These are phyloP conservation scores for Ciconia boyciana DNA, from an alignment of 2,113 vertebrate species.

Conservation along the genomic window DNA sequence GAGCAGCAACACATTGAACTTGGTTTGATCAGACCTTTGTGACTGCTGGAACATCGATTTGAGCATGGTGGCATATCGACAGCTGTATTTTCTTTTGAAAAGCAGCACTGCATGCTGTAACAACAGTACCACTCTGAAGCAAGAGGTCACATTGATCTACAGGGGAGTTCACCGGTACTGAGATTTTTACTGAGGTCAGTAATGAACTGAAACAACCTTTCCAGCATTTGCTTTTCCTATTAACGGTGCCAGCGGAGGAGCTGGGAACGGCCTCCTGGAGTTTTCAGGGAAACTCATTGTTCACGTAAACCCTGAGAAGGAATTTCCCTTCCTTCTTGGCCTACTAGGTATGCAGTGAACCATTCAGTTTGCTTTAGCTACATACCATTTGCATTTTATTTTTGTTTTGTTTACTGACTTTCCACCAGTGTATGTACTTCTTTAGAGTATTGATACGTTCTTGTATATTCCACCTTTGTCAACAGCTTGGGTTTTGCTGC, in stretches of 20 bases:
- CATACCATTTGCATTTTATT: constrained; percentile 22
- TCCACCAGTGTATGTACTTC: background rate
- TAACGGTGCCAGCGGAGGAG: background rate
- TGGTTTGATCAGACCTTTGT: background rate
- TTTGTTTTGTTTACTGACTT: constrained; percentile 56
- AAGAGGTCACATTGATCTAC: constrained; percentile 46
- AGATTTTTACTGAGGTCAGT: constrained; percentile 6
- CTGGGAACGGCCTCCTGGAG: constrained; percentile 26
- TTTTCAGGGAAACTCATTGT: constrained; percentile 70
- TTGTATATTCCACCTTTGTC: background rate
- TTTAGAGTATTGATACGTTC: background rate
- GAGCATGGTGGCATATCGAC: background rate
- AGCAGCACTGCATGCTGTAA: background rate
- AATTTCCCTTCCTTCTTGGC: constrained; percentile 25
- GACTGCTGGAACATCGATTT: background rate
- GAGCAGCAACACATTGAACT: background rate
- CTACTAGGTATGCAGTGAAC: constrained; percentile 48
- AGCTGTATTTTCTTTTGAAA: background rate
- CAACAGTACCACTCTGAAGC: background rate
- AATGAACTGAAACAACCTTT: constrained; percentile 36
- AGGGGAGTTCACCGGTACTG: background rate
- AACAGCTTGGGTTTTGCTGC: background rate
- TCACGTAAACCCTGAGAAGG: constrained; percentile 46
- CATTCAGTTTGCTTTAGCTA: constrained; percentile 60
- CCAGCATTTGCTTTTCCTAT: constrained; percentile 15